Conservation (phyloP, 2,797 vertebrate species). For the Malurus splendens region DNA sequence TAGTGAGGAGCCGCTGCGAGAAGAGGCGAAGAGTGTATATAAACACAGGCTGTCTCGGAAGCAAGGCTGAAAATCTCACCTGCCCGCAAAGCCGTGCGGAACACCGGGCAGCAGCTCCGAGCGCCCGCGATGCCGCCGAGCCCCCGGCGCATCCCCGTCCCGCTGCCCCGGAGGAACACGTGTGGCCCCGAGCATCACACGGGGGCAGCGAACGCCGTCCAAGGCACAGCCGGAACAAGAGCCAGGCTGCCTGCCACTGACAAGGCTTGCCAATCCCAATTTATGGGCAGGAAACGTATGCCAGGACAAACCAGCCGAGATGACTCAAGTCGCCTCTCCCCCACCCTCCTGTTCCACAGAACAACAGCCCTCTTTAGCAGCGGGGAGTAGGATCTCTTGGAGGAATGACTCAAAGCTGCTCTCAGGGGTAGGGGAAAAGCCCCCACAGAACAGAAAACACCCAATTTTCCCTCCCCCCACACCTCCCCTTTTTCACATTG, state of each 20-base stretch:
- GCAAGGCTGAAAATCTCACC: not conserved
- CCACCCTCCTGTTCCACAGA: slow-evolving; percentile 56
- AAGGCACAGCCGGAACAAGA: not conserved
- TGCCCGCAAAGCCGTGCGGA: not conserved
- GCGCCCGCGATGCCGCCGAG: not conserved
- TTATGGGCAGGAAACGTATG: slow-evolving; percentile 68
- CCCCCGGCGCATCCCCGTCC: not conserved
- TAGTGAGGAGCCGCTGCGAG: not conserved
- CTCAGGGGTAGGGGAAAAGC: not conserved
- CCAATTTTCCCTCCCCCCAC: not conserved
- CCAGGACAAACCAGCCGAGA: slow-evolving; percentile 70
- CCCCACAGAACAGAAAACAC: not conserved
- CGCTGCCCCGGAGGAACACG: not conserved
- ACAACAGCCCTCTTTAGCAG: slow-evolving; percentile 60
- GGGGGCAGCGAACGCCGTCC: not conserved
- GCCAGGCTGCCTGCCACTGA: not conserved
- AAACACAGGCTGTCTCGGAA: not conserved
- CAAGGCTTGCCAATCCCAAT: slow-evolving; percentile 54
- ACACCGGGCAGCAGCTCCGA: not conserved
- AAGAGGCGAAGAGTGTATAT: rapidly evolving
- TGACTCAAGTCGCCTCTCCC: slow-evolving; percentile 69
- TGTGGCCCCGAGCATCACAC: not conserved
- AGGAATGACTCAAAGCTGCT: slow-evolving; percentile 65
- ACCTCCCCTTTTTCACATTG: not conserved
- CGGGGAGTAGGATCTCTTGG: slow-evolving; percentile 36